Conservation (phyloP, 1,140 invertebrate genomes). For the Geopemphigus sp. region DNA sequence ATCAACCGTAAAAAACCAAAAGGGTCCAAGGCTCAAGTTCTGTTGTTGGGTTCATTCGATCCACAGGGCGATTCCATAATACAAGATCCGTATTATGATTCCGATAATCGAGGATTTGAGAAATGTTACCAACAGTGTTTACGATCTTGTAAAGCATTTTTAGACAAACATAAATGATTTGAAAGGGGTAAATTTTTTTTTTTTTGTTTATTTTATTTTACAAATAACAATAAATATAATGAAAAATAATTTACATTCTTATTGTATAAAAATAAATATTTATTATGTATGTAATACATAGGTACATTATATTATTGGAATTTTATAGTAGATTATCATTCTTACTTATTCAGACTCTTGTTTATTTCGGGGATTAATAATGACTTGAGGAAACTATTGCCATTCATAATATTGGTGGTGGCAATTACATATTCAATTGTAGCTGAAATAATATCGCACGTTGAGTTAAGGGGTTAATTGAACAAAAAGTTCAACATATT, state of each 20-base stretch:
- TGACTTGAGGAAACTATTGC: conserved; percentile 77
- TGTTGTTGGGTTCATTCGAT: conserved; percentile 79
- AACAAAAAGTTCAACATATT: neutral
- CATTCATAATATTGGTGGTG: conserved; percentile 92
- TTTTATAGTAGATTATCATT: no score
- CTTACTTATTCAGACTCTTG: neutral
- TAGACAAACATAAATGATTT: conserved; percentile 56
- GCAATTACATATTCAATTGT: conserved; percentile 89
- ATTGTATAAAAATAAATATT: neutral
- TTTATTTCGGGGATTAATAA: conserved; percentile 62
- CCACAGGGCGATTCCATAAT: conserved; percentile 75
- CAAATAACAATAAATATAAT: neutral
- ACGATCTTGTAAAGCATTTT: conserved; percentile 66
- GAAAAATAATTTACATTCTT: neutral
- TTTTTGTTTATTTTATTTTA: neutral
- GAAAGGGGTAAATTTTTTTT: neutral
- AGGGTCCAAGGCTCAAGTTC: conserved; percentile 63
- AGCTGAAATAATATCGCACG: conserved; percentile 58
- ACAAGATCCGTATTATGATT: conserved; percentile 83
- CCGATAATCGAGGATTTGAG: conserved; percentile 66
- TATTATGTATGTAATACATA: neutral
- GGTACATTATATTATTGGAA: neutral
- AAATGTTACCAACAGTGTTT: conserved; percentile 71
- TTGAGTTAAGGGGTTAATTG: no score
- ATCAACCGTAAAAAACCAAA: conserved; percentile 65